Conservation (phyloP, 2,888 invertebrate genomes). For the Ennomos fuscantarius region DNA sequence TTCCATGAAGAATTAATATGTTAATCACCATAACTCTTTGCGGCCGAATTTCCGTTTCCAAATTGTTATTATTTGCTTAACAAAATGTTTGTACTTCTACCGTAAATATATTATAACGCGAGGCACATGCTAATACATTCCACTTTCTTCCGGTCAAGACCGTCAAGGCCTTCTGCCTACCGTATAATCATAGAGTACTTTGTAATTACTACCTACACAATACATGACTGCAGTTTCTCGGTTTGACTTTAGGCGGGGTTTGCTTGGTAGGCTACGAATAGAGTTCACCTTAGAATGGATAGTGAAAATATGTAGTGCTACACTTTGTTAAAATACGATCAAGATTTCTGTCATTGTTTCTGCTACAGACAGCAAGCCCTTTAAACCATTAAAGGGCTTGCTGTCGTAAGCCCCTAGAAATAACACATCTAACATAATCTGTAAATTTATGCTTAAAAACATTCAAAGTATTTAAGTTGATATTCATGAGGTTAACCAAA, state of each 20-base stretch:
- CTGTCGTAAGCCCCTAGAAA: conserved; percentile 8
- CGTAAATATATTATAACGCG: conserved; percentile 41
- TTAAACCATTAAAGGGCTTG: neutral
- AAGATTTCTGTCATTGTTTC: conserved; percentile 1
- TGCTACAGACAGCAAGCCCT: too few species aligned
- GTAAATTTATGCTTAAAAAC: conserved; percentile 6
- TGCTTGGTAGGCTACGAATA: neutral
- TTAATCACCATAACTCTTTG: conserved; percentile 19
- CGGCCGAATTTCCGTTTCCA: conserved; percentile 29
- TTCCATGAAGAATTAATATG: conserved; percentile 16
- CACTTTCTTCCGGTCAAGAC: conserved; percentile 58
- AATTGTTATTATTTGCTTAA: conserved; percentile 30
- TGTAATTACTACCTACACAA: conserved; percentile 30
- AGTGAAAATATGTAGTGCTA: too few species aligned
- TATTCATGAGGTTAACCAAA: conserved; percentile 16
- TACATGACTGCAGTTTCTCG: conserved; percentile 29
- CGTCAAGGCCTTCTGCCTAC: conserved; percentile 49
- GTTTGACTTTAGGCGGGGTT: conserved; percentile 4
- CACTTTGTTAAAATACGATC: neutral
- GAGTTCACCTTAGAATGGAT: neutral
- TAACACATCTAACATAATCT: neutral
- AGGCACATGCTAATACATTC: conserved; percentile 55
- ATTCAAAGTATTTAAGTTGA: conserved; percentile 4
- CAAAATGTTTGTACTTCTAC: conserved; percentile 19
- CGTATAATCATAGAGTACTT: conserved; percentile 22